Conservation (phyloP, 1,140 invertebrate species). For the Cotesia vestalis region DNA sequence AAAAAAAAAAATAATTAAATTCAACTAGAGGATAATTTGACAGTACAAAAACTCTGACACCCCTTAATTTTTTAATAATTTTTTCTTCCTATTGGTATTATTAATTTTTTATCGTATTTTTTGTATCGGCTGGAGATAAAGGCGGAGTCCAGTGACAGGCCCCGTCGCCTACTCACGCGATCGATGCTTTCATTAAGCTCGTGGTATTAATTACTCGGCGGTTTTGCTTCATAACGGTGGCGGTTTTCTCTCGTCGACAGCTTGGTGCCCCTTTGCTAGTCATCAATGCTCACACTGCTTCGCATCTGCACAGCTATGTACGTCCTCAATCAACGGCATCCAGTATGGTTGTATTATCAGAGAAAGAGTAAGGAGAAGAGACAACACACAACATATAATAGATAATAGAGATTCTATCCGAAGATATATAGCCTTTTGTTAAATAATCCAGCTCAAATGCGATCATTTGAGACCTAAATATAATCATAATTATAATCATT, state of each 20-base stretch:
- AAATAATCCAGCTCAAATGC: neutral
- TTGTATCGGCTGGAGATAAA: neutral
- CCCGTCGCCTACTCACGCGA: conserved; percentile 23
- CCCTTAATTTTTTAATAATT: too few relatives aligned
- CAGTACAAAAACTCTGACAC: too few relatives aligned
- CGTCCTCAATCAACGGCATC: neutral
- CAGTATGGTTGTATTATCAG: too few relatives aligned
- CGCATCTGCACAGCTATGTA: neutral
- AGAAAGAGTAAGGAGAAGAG: too few relatives aligned
- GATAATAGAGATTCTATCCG: too few relatives aligned
- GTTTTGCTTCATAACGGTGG: conserved; percentile 27
- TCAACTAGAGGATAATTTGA: too few relatives aligned
- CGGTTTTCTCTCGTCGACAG: conserved; percentile 24
- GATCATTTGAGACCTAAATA: conserved; percentile 4
- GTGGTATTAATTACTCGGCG: conserved; percentile 30
- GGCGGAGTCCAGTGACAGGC: conserved; percentile 24
- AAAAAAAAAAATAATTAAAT: too few relatives aligned
- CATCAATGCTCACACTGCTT: neutral
- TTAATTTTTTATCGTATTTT: neutral
- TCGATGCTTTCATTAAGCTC: conserved; percentile 32
- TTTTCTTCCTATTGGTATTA: too few relatives aligned
- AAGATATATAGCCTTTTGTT: too few relatives aligned
- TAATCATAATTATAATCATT: neutral
- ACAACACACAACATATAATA: too few relatives aligned
- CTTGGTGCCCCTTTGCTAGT: conserved; percentile 7